Percentiles rank a stretch among this genome's conserved stretches.
phyloP scores from a whole-genome alignment of 2,113 vertebrate species.

The Pluvialis apricaria region DNA sequence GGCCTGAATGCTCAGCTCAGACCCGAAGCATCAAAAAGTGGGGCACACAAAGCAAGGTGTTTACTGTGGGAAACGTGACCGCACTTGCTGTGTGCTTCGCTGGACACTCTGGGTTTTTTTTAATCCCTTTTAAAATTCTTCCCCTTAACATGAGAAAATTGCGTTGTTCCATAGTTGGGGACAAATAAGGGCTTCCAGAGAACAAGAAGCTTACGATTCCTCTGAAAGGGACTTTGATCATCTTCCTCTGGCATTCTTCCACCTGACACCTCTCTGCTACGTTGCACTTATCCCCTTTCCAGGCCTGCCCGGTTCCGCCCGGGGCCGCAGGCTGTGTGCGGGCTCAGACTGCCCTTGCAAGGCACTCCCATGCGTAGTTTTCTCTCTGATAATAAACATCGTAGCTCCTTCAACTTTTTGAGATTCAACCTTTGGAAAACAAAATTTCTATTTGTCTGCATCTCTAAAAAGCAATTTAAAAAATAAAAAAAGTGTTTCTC shows the following conservation, averaged over 20 bases:
- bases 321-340: background rate
- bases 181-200: background rate
- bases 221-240: background rate
- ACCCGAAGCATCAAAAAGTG: background rate
- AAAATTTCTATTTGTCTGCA: background rate
- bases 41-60: fast-evolving
- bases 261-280: background rate
- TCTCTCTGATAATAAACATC: background rate
- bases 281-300: background rate
- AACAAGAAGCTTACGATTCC: background rate
- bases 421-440: background rate
- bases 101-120: background rate
- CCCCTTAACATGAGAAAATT: fast-evolving
- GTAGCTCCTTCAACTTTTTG: background rate
- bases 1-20: background rate
- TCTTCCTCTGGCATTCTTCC: background rate
- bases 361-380: background rate
- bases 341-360: background rate
- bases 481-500: too few relatives aligned
- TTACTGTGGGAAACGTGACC: background rate
- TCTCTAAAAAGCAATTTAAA: background rate
- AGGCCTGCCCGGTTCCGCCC: background rate
- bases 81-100: background rate
- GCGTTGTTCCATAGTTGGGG: background rate
- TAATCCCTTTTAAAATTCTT: background rate